Conservation (phyloP, 92 coral and sea anemone genomes). For the Virgularia gustaviana region DNA sequence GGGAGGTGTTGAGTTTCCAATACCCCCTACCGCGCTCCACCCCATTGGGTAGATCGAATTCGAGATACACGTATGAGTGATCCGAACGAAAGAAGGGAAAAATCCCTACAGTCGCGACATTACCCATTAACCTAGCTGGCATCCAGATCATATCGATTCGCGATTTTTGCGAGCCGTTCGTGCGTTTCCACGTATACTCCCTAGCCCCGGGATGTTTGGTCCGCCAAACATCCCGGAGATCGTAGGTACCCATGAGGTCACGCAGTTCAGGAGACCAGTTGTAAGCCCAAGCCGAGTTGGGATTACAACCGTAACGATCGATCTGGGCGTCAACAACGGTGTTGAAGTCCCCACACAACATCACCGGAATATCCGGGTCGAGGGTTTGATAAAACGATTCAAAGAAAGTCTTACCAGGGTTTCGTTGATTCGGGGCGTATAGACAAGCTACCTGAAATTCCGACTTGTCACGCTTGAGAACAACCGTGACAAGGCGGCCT, state of each 20-base stretch:
- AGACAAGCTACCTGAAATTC: not conserved
- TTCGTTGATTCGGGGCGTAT: conserved; percentile 22
- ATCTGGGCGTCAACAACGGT: not conserved
- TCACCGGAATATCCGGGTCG: conserved; percentile 4
- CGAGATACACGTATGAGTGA: not conserved
- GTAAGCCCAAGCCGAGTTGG: not conserved
- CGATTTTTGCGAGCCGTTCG: conserved; percentile 7
- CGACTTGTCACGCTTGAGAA: not conserved
- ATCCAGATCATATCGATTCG: conserved; percentile 42
- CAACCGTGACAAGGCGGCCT: conserved; percentile 34
- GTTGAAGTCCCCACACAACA: conserved; percentile 32
- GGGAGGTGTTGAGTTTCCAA: conserved; percentile 18
- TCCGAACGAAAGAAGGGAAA: conserved; percentile 12
- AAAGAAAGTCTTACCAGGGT: not conserved
- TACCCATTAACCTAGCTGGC: not conserved
- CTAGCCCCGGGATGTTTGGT: not conserved
- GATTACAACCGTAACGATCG: conserved; percentile 18
- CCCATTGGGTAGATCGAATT: not conserved
- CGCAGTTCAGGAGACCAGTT: not conserved
- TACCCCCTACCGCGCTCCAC: not conserved
- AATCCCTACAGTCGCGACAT: not conserved
- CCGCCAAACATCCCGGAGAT: conserved; percentile 15
- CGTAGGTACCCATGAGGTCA: not conserved
- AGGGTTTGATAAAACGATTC: conserved; percentile 3
- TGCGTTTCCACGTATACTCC: conserved; percentile 9